Conservation (phyloP, 2,797 vertebrate species). For the Lutjanus campechanus region DNA sequence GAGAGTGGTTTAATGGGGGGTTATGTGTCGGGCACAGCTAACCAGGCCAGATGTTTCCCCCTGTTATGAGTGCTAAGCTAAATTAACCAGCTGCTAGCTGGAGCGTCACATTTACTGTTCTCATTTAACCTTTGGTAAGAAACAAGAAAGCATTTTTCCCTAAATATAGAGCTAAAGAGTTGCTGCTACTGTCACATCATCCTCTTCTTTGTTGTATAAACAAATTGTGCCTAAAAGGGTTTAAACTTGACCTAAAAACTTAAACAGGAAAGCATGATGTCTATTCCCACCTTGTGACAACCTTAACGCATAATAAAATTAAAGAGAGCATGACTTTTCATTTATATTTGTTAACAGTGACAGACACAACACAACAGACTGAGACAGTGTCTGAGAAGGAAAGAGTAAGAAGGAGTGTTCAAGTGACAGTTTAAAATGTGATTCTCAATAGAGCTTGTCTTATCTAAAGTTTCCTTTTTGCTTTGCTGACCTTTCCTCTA, state of each 20-base stretch:
- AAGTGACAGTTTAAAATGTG: conserved; percentile 48
- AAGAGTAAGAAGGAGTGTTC: conserved; percentile 9
- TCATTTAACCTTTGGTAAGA: background rate
- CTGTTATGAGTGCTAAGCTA: background rate
- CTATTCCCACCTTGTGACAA: conserved; percentile 16
- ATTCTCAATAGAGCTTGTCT: conserved; percentile 40
- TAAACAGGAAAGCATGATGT: conserved; percentile 9
- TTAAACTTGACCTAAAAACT: conserved; percentile 11
- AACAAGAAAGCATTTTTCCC: background rate
- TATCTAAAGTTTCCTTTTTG: conserved; percentile 59
- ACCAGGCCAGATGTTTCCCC: background rate
- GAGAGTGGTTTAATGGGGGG: too few species aligned
- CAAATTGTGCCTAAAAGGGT: background rate
- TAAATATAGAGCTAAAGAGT: background rate
- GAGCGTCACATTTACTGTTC: background rate
- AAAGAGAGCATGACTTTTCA: conserved; percentile 27
- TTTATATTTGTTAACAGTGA: conserved; percentile 41
- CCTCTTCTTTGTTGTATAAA: background rate
- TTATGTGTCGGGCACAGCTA: background rate
- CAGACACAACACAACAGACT: conserved; percentile 27
- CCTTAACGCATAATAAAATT: conserved; percentile 39
- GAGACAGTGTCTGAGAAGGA: conserved; percentile 11
- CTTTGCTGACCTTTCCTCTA: conserved; percentile 61
- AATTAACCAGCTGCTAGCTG: background rate
- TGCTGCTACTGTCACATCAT: background rate